Base-by-base conservation (phyloP, 2,113 vertebrate genomes). In the Burhinus oedicnemus region DNA sequence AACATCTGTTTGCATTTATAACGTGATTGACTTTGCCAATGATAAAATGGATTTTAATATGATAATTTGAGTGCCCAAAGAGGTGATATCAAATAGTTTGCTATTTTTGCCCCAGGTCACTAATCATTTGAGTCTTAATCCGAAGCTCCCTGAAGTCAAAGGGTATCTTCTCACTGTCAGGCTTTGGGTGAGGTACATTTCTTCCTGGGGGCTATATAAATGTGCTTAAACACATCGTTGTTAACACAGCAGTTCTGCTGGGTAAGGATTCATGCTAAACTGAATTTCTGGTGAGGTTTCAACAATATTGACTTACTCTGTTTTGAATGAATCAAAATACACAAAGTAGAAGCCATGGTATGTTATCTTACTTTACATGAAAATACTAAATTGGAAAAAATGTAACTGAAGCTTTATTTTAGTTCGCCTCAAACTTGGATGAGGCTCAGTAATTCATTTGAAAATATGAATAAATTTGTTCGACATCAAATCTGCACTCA, bases 11-110 rank as follows among this genome's bases (percentile, higher is more conserved):
- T 97, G 90, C 22, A 0, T 93, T 97, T 96, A 96, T 19, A 55
- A 60, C 9, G 11, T 93, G 83, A 87, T 95, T 84, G 92, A 78
- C 71, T 93, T 89, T 75, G 81, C 85, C 76, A 92, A 11, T 96
- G 94, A 95, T 95, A 95, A 96, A 98, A 96, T 91, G 71, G 90
- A 80, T 95, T 97, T 96, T 96, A 97, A 96, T 88, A 80, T 58
- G 77, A 69, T 93, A 87, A 97, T 98, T 93, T 89, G 32, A 86
- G 84, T 82, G 72, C 92, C 80, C 92, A 71, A 71, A 83, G 96
- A 97, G 60, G 85, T 94, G 89, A 58, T 83, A 93, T 97, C 90
- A 96, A 95, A 29, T 78, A 64, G 92, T 95, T 83, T 84, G 89
- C 95, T 87, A 20, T 58, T 86, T 93, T 83, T 92, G 69, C 83